A percentile compares a stretch with the other conserved stretches of the same genome.
These are phyloP conservation scores for Melinopterus prodromus DNA, from an alignment of 2,888 invertebrate genomes.

Conservation along the genomic window DNA sequence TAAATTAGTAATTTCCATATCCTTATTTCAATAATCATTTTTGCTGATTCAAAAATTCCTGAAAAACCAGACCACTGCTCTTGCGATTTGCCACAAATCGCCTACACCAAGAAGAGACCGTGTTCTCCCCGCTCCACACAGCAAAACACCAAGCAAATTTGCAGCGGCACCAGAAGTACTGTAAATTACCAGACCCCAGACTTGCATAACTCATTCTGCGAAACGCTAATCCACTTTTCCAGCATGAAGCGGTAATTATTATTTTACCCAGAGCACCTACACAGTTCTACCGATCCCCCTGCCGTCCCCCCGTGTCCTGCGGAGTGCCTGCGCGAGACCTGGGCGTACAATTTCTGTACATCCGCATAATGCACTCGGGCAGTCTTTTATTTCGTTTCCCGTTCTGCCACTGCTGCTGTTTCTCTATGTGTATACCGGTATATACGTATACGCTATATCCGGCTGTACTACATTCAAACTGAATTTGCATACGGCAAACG, in stretches of 20 bases:
- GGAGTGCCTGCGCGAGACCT: not conserved
- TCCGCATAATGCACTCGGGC: not conserved
- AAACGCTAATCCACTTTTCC: slow-evolving; percentile 31
- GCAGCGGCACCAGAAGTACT: not conserved
- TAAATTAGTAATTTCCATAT: no score
- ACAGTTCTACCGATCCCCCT: not conserved
- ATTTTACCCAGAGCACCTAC: slow-evolving; percentile 26
- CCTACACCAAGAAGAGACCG: no score
- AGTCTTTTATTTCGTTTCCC: not conserved
- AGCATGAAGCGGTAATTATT: slow-evolving; percentile 36
- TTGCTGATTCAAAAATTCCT: no score
- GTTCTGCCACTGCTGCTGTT: not conserved
- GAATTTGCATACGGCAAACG: not conserved
- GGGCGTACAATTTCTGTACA: not conserved
- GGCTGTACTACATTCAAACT: not conserved
- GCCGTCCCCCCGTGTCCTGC: not conserved
- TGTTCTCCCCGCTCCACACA: no score
- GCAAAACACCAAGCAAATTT: no score
- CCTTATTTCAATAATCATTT: no score
- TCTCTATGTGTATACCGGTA: not conserved
- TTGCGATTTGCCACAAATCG: no score
- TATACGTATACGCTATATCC: not conserved
- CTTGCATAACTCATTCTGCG: not conserved
- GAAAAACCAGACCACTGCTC: no score
- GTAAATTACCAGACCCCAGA: slow-evolving; percentile 4